Evolutionary conservation across 2,113 vertebrate species (phyloP).

Genomic region (Astatotilapia flaviijosephi): DNA sequence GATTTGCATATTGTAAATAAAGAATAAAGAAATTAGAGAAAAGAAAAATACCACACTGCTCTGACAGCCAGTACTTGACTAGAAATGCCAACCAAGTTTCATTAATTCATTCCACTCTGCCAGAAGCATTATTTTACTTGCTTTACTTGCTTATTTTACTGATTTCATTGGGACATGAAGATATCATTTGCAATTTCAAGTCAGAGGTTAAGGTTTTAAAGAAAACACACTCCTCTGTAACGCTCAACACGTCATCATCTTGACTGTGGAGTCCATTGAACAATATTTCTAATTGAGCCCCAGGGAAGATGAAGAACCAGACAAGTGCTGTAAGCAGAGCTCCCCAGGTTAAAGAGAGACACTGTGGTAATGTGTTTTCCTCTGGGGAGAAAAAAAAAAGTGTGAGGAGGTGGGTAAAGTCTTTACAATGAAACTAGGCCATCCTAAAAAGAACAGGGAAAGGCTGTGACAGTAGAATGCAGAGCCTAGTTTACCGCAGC

Average conservation of each 20-base stretch:
- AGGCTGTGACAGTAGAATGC: conserved; percentile 45
- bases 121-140: not conserved
- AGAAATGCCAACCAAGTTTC: not conserved
- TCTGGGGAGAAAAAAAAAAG: not conserved
- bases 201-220: not conserved
- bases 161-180: not conserved
- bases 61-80: not conserved
- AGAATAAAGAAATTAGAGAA: not conserved
- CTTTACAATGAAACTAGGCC: conserved; percentile 60
- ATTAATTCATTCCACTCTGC: not conserved
- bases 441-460: conserved; percentile 54
- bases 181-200: not conserved
- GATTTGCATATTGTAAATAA: not conserved
- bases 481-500: conserved; percentile 3
- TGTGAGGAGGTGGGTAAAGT: conserved; percentile 45
- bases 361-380: conserved; percentile 30
- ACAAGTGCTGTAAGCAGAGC: not conserved
- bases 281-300: conserved; percentile 52
- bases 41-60: not conserved
- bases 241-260: not conserved
- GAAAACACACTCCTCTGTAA: not conserved
- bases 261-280: not conserved
- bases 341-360: conserved; percentile 48
- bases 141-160: not conserved
- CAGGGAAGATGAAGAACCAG: conserved; percentile 17